Evolutionary conservation across 1,140 invertebrate genomes (phyloP).

Genomic region (Ips nitidus): DNA sequence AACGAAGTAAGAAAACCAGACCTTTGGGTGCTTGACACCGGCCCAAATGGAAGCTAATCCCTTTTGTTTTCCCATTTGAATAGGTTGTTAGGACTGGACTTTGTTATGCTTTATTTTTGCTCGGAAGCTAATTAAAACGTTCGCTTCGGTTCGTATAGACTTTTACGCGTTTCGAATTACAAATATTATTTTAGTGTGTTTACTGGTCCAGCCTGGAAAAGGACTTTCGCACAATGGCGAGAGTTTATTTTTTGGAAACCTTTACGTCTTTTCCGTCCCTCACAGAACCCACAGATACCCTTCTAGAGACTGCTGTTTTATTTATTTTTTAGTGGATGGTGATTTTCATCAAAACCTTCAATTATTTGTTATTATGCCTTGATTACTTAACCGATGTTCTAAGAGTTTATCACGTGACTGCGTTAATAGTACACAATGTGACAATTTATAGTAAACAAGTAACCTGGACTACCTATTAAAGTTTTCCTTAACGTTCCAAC

Average conservation of each 20-base stretch:
- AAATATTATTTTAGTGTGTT: neutral
- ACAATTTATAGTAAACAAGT: no score
- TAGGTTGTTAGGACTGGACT: slow-evolving; percentile 1
- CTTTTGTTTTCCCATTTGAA: slow-evolving; percentile 6
- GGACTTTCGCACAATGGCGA: neutral
- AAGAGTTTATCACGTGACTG: no score
- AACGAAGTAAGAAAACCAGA: neutral
- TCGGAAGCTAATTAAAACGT: slow-evolving; percentile 2
- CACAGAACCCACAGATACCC: no score
- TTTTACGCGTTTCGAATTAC: neutral
- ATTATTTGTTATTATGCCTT: no score
- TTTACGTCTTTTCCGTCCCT: neutral
- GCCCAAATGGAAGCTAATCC: slow-evolving; percentile 1
- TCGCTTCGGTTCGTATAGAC: neutral
- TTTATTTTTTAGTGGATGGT: no score
- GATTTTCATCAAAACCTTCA: no score
- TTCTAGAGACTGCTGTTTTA: no score
- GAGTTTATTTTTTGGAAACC: no score
- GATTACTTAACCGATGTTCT: no score
- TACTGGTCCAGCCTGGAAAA: neutral
- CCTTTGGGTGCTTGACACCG: neutral
- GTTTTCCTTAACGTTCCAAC: no score
- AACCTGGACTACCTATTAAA: no score
- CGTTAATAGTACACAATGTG: no score
- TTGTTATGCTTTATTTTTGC: slow-evolving; percentile 4